Base-by-base conservation (phyloP, 1,140 invertebrate genomes). In the Drosophila sp. region DNA sequence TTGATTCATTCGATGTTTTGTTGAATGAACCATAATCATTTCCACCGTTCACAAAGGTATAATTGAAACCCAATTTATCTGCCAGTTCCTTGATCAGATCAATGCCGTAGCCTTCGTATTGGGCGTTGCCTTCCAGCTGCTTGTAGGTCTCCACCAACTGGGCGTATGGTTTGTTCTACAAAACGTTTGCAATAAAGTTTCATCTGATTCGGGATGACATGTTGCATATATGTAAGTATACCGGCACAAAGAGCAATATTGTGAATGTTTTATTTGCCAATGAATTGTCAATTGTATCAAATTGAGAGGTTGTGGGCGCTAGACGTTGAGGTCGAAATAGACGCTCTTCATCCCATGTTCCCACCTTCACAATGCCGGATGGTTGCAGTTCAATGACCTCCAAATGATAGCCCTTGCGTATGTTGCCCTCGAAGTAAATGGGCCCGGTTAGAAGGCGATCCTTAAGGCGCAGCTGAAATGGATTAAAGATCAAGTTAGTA, bases 381-480 rank as follows among this genome's bases (percentile, higher is more conserved):
- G 93, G 85, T 57, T 94, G 94, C 60, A 98, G 86, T 91, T 97
- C 95, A 1, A 98, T 91, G n/a, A 98, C 93, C 76, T 97, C 96
- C 44, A 98, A 89, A 71, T 95, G 93, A 84, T 98, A 96, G 67
- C 98, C 95, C 8, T 95, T 95, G 50, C 98, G 93, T 71, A 96
- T 96, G 35, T 97, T 97, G 23, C 95, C 94, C 86, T 98, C 96
- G 87, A 98, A 98, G 80, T 95, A 95, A 23, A 98, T 95, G 5
- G 94, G 87, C 7, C 97, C 97, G 0, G 97, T 97, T 27, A 98
- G 84, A 1, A 98, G 62, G 1, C 74, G 71, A 5, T 91, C 72
- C 5, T 76, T 63, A 1, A 91, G 72, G 1, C 87, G 73, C 1
- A 90, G 38, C 90, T 91, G 33, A 29, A 56, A 6, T 10, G 17